Evolutionary conservation across 2,888 invertebrate species (phyloP).

Genomic region (Drosophila acutilabella): DNA sequence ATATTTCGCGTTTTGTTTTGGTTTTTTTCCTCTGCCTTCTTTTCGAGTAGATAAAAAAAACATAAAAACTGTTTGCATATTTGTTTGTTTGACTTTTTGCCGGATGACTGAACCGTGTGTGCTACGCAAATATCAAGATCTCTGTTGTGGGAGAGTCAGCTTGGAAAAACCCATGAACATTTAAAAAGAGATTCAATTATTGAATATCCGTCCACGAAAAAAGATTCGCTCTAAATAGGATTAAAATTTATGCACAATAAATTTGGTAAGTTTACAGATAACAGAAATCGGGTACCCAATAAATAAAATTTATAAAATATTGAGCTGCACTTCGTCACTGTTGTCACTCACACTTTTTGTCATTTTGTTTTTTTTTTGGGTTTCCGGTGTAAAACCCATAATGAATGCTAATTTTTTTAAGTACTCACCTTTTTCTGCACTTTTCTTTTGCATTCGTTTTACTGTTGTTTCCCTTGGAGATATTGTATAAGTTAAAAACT

Average conservation of each 20-base stretch:
- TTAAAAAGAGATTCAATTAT: not conserved
- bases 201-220: conserved; percentile 33
- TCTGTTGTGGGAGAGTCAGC: conserved; percentile 1
- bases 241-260: conserved; percentile 14
- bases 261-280: conserved; percentile 32
- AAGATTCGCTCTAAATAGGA: conserved; percentile 25
- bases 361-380: conserved; percentile 2
- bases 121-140: conserved; percentile 13
- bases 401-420: conserved; percentile 13
- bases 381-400: conserved; percentile 4
- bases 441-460: conserved; percentile 10
- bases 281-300: not conserved
- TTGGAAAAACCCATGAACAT: conserved; percentile 6
- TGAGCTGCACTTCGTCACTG: not conserved
- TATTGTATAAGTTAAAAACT: not conserved
- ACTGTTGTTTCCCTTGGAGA: not conserved
- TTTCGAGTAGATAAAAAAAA: conserved; percentile 37
- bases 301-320: not conserved
- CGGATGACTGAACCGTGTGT: conserved; percentile 10
- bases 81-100: conserved; percentile 35
- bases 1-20: conserved; percentile 31
- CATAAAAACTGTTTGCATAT: conserved; percentile 31
- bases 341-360: not conserved
- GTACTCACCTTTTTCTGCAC: not conserved
- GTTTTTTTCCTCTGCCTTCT: not conserved